phyloP scores from a whole-genome alignment of 1,140 invertebrate genomes.

The Adelges cooleyi region DNA sequence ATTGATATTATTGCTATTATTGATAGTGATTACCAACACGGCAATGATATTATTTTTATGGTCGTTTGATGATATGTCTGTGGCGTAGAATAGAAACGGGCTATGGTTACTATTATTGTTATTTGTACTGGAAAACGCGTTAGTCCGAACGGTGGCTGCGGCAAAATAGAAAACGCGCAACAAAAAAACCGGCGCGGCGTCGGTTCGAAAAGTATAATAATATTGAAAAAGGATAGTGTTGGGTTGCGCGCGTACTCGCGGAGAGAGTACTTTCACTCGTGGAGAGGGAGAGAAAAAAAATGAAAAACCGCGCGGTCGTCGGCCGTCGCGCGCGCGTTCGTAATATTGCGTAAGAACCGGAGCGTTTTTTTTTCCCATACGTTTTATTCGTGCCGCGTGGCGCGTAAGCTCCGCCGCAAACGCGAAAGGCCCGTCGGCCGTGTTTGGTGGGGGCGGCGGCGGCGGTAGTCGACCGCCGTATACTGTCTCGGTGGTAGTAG shows the following conservation, averaged over 20 bases:
- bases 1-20: too few relatives aligned
- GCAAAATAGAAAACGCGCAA: not conserved
- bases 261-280: slow-evolving; percentile 26
- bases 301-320: not conserved
- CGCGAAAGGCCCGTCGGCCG: too few relatives aligned
- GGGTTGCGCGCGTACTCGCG: not conserved
- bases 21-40: too few relatives aligned
- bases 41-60: too few relatives aligned
- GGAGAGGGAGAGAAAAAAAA: not conserved
- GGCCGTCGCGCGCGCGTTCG: not conserved
- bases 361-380: not conserved
- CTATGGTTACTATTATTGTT: too few relatives aligned
- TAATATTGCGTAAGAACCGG: not conserved
- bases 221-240: not conserved
- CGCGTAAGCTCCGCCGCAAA: not conserved
- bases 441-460: not conserved
- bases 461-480: not conserved
- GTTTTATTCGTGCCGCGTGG: not conserved
- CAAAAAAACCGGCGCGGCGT: not conserved
- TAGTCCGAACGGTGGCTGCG: too few relatives aligned
- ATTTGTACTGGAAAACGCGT: too few relatives aligned
- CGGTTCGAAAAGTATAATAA: not conserved
- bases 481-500: too few relatives aligned
- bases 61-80: too few relatives aligned
- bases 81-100: too few relatives aligned